Conservation (phyloP, 2,888 invertebrate species). For the Bombylius discolor region DNA sequence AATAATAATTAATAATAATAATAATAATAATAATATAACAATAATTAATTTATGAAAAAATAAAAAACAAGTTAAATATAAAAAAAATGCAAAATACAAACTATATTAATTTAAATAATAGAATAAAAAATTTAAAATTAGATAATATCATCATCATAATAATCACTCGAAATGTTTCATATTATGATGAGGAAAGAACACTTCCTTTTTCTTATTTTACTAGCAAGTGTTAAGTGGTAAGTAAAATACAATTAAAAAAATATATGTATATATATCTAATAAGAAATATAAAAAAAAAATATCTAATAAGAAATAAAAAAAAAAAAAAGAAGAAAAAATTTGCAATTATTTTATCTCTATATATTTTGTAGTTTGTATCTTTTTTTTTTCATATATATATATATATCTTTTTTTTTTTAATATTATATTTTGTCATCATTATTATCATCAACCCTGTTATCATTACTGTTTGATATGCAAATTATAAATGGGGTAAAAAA, state of each 20-base stretch:
- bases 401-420: no score
- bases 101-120: no score
- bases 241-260: not conserved
- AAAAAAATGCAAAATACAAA: no score
- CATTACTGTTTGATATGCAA: conserved; percentile 8
- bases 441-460: not conserved
- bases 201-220: conserved; percentile 8
- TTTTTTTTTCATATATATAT: not conserved
- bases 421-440: not conserved
- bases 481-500: conserved; percentile 1
- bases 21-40: no score
- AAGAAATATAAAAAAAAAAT: no score
- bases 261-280: not conserved
- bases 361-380: not conserved
- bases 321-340: no score
- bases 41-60: no score
- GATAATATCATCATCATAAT: not conserved
- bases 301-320: no score
- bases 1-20: no score
- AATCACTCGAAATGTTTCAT: conserved; percentile 8
- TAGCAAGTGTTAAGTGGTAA: conserved; percentile 12
- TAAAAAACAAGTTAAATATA: no score
- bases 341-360: not conserved
- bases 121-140: no score
- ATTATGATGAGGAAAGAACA: conserved; percentile 5